Evolutionary conservation across 1,140 invertebrate genomes (phyloP).

Genomic region (Hypothenemus hampei): DNA sequence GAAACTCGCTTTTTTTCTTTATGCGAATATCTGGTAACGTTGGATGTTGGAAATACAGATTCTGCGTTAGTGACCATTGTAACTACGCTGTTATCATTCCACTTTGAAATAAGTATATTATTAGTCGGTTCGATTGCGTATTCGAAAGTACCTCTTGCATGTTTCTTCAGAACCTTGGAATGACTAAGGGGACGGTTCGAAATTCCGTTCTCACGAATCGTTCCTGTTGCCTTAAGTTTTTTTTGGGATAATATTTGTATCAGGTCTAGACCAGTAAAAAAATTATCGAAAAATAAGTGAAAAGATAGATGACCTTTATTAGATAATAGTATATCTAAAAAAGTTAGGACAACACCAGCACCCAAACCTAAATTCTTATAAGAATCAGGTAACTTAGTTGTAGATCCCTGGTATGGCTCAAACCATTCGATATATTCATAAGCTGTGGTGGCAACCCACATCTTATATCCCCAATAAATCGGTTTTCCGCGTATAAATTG

Average conservation of each 20-base stretch:
- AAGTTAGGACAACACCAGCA: conserved; percentile 14
- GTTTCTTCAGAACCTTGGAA: not conserved
- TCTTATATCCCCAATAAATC: conserved; percentile 30
- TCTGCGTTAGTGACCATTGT: conserved; percentile 27
- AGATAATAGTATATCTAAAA: conserved; percentile 1
- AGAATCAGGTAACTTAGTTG: conserved; percentile 1
- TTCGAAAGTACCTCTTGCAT: not conserved
- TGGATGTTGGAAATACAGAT: conserved; percentile 21
- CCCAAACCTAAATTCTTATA: conserved; percentile 18
- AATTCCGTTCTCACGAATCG: conserved; percentile 20
- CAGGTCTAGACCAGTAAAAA: conserved; percentile 3
- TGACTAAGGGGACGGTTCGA: conserved; percentile 8
- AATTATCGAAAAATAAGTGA: conserved; percentile 21
- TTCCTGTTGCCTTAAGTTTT: conserved; percentile 11
- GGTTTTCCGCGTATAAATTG: conserved; percentile 30
- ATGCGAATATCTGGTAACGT: conserved; percentile 28
- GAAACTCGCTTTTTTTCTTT: conserved; percentile 29
- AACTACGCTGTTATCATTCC: conserved; percentile 29
- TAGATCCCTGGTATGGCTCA: conserved; percentile 24
- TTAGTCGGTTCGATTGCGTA: not conserved
- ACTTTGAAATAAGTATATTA: conserved; percentile 21
- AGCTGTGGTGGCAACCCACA: conserved; percentile 18
- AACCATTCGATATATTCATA: conserved; percentile 25
- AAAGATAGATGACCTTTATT: conserved; percentile 3
- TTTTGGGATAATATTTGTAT: not conserved